phyloP scores from a whole-genome alignment of 2,888 invertebrate species.

The Toxonevra muliebris region DNA sequence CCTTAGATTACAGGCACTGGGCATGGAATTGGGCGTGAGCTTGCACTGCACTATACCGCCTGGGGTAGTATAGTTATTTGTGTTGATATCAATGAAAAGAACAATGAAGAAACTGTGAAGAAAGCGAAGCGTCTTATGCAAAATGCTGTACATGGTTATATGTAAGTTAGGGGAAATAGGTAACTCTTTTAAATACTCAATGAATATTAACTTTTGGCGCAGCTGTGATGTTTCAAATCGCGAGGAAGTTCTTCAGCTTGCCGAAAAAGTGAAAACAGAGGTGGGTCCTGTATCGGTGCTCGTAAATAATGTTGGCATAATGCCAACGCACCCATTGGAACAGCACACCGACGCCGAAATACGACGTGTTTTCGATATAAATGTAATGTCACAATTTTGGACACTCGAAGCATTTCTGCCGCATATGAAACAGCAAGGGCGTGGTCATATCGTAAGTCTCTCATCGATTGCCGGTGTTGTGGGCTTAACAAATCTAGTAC shows the following conservation, averaged over 20 bases:
- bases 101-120: conserved; percentile 74
- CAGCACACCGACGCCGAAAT: conserved; percentile 76
- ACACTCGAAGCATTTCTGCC: conserved; percentile 78
- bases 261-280: conserved; percentile 72
- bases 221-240: conserved; percentile 83
- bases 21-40: conserved; percentile 83
- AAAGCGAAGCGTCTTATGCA: conserved; percentile 65
- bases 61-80: conserved; percentile 78
- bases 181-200: background rate
- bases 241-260: conserved; percentile 72
- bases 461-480: conserved; percentile 82
- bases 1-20: conserved; percentile 83
- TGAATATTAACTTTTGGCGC: conserved; percentile 23
- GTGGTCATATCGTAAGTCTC: conserved; percentile 80
- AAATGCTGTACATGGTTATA: conserved; percentile 64
- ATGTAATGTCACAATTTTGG: conserved; percentile 84
- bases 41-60: conserved; percentile 77
- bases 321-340: conserved; percentile 79
- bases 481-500: conserved; percentile 79
- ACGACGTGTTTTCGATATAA: conserved; percentile 76
- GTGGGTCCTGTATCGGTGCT: conserved; percentile 82
- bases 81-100: conserved; percentile 78
- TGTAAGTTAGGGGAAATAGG: conserved; percentile 55
- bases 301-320: conserved; percentile 88
- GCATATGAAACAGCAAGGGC: conserved; percentile 76